Base-by-base conservation (phyloP, 2,888 invertebrate genomes). In the Clanis bilineata region DNA sequence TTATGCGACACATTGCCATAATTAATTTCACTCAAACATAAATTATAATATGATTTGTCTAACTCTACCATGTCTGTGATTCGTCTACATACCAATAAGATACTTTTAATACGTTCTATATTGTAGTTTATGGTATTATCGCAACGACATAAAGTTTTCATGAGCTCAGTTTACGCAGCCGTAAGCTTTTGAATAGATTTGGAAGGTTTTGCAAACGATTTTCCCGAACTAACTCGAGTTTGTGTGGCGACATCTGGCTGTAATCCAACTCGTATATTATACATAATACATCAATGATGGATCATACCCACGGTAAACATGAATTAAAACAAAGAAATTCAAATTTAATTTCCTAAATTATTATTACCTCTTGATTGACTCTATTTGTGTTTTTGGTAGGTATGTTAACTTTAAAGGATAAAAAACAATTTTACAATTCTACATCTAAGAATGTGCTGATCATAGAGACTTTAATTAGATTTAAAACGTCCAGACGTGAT, bases 211-310 rank as follows among this genome's bases (percentile, higher is more conserved):
- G 64, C 58, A 55, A 62, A 54, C 59, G 63, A 64, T 65, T 70
- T 73, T 76, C 68, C 68, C 66, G 64, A n/a, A 71, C 77, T 75
- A 69, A 66, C 63, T 69, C 69, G 80, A 80, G 36, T 38, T n/a
- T 22, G 38, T 23, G 15, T 28, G 12, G 36, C 9, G 47, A 73
- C 72, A 74, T 73, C 73, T 80, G 81, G 84, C 79, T 62, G 56
- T 72, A 72, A 74, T 80, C 83, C 82, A 84, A 77, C 63, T 62
- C 63, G 68, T 73, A 73, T 78, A 77, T 74, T 79, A 82, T 79
- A 77, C 76, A 70, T 76, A 74, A 82, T 79, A 77, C 76, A 70
- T 76, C 73, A 68, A 74, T 79, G 79, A 84, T 82, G 78, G 80
- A 82, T 79, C 76, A 69, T 66, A 62, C 41, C 57, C 69, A 65